Evolutionary conservation across 2,888 invertebrate genomes (phyloP).

Genomic region (Stratiomys singularior): DNA sequence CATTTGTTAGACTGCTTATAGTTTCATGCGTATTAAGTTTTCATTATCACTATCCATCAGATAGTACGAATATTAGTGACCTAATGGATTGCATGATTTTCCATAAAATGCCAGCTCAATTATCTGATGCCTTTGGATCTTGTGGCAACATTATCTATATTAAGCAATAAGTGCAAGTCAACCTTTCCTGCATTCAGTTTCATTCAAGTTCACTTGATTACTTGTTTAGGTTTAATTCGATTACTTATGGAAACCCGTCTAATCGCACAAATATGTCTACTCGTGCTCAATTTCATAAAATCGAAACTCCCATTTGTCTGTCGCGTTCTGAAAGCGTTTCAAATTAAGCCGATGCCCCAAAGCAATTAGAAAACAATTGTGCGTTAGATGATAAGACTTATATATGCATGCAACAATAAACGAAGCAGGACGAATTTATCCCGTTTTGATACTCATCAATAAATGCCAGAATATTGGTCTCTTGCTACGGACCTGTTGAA

Average conservation of each 20-base stretch:
- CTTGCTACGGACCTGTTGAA: conserved; percentile 37
- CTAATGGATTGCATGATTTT: too few relatives aligned
- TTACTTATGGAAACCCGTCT: conserved; percentile 17
- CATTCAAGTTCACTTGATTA: background rate
- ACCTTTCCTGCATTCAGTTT: too few relatives aligned
- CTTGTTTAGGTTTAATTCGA: conserved; percentile 9
- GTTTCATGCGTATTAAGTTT: too few relatives aligned
- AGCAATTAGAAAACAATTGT: conserved; percentile 45
- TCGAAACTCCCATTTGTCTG: conserved; percentile 16
- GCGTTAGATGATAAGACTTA: conserved; percentile 32
- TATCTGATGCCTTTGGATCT: too few relatives aligned
- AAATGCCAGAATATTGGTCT: conserved; percentile 42
- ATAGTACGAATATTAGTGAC: too few relatives aligned
- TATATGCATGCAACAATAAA: background rate
- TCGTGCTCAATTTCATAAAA: conserved; percentile 15
- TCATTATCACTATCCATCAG: too few relatives aligned
- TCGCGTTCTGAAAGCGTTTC: conserved; percentile 32
- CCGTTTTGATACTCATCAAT: conserved; percentile 43
- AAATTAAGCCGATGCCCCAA: conserved; percentile 36
- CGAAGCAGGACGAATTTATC: conserved; percentile 19
- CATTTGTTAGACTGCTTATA: too few relatives aligned
- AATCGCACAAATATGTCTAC: conserved; percentile 13
- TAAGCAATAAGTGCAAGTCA: too few relatives aligned
- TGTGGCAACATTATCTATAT: too few relatives aligned
- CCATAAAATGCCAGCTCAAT: too few relatives aligned